A percentile compares a stretch with the other conserved stretches of the same genome.
Evolutionary conservation across 2,797 vertebrate species (phyloP).

Genomic region (Glyptemys insculpta): DNA sequence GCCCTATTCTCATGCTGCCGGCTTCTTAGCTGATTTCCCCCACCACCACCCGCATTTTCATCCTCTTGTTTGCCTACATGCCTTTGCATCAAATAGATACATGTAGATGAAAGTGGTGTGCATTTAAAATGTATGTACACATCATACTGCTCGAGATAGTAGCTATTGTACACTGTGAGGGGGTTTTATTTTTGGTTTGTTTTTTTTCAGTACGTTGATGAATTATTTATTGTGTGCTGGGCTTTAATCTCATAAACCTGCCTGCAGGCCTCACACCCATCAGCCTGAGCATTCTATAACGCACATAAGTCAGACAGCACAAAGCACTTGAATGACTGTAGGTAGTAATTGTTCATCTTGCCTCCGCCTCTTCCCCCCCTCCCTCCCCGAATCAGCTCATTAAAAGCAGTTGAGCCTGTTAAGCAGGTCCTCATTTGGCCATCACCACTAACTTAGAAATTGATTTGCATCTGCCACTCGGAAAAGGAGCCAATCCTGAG

Average conservation of each 20-base stretch:
- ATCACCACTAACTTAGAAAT: not conserved
- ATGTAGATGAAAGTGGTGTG: constrained; percentile 65
- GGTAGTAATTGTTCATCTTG: not conserved
- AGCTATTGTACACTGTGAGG: constrained; percentile 46
- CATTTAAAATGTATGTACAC: constrained; percentile 73
- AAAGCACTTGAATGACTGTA: not conserved
- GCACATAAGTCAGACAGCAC: not conserved
- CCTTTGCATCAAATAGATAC: constrained; percentile 39
- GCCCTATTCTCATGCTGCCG: not conserved
- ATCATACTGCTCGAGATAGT: constrained; percentile 70
- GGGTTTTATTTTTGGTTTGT: not conserved
- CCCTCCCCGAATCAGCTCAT: constrained; percentile 40
- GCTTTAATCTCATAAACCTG: constrained; percentile 85
- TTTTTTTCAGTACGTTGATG: constrained; percentile 72
- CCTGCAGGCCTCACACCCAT: constrained; percentile 54
- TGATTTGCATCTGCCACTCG: not conserved
- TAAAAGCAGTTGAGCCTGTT: not conserved
- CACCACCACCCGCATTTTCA: constrained; percentile 1
- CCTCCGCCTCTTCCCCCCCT: not conserved
- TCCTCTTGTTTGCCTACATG: constrained; percentile 3
- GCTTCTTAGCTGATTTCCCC: not conserved
- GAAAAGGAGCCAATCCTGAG: not conserved
- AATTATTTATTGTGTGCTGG: constrained; percentile 82
- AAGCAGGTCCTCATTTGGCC: constrained; percentile 16
- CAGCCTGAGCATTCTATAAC: constrained; percentile 42